Conservation (phyloP, 2,888 invertebrate species). For the Pinctada fucata region DNA sequence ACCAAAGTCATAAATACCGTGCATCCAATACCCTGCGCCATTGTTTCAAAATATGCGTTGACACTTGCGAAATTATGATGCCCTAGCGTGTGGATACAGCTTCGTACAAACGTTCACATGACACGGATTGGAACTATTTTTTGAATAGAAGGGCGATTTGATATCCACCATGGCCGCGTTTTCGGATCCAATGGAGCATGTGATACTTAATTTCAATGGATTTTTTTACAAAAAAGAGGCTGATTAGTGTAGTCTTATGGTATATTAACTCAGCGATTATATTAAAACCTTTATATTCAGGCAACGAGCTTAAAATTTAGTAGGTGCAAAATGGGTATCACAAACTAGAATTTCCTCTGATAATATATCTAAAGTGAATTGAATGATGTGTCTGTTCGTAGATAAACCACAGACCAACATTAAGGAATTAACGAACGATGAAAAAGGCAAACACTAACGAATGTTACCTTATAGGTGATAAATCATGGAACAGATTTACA, state of each 20-base stretch:
- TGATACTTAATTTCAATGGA: background rate
- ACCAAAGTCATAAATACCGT: background rate
- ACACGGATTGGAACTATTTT: constrained; percentile 12
- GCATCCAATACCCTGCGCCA: background rate
- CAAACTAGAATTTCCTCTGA: constrained; percentile 1
- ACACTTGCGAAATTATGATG: constrained; percentile 32
- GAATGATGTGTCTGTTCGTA: background rate
- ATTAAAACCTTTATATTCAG: background rate
- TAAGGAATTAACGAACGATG: background rate
- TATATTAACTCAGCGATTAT: constrained; percentile 1
- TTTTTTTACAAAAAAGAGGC: background rate
- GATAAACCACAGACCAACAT: background rate
- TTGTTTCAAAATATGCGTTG: constrained; percentile 35
- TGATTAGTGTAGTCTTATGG: background rate
- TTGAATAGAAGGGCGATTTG: constrained; percentile 7
- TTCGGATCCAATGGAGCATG: background rate
- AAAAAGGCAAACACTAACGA: background rate
- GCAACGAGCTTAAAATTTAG: constrained; percentile 22
- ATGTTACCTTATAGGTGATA: background rate
- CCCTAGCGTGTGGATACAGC: constrained; percentile 22
- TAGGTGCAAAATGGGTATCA: constrained; percentile 25
- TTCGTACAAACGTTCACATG: constrained; percentile 23
- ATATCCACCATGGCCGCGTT: background rate
- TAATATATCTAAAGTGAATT: background rate
- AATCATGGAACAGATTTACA: background rate